phyloP scores from a whole-genome alignment of 2,888 invertebrate species.

The Gisinianus flammeolus region DNA sequence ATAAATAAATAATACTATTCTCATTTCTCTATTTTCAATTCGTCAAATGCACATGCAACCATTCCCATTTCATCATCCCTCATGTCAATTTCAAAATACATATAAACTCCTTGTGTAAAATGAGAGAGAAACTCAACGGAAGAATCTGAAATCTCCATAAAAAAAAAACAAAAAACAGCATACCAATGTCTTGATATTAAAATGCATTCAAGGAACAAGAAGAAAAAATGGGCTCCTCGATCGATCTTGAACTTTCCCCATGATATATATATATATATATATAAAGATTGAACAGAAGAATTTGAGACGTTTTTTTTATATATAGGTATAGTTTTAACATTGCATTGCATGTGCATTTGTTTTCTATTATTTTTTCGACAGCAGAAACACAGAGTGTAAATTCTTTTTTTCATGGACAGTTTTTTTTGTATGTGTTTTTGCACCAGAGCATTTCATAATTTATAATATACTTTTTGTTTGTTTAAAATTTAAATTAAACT shows the following conservation, averaged over 20 bases:
- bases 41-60: conserved; percentile 35
- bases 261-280: no score
- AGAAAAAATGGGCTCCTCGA: no score
- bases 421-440: background rate
- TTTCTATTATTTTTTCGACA: conserved; percentile 10
- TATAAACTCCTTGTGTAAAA: background rate
- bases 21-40: background rate
- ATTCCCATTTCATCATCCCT: no score
- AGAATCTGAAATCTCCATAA: no score
- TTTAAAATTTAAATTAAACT: background rate
- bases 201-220: background rate
- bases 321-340: background rate
- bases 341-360: conserved; percentile 38
- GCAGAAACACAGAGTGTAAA: conserved; percentile 19
- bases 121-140: conserved; percentile 18
- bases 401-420: conserved; percentile 23
- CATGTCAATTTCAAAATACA: background rate
- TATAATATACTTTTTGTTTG: background rate
- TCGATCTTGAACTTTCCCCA: no score
- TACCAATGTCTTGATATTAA: no score
- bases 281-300: no score
- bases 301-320: no score
- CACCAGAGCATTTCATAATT: conserved; percentile 29
- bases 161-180: no score
- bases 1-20: conserved; percentile 11